Base-by-base conservation (phyloP, 2,888 invertebrate species). In the Gonocerus acuteangulatus region DNA sequence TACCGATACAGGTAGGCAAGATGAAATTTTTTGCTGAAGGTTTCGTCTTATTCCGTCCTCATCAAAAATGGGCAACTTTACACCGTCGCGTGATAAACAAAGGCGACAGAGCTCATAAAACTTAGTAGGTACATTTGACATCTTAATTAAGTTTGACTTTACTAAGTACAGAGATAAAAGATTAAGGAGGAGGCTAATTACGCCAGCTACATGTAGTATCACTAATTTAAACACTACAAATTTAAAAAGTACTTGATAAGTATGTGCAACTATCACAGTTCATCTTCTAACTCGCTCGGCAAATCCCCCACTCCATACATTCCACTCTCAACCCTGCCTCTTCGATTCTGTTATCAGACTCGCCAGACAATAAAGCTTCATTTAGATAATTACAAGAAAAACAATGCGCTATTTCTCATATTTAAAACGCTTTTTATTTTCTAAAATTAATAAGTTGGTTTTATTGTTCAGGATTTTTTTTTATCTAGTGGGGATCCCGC, bases 51-150 rank as follows among this genome's bases (percentile, higher is more conserved):
- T 78, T 78, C 82, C 84, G 79, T 83, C 83, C 79, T 83, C 83
- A 77, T 84, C 84, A 77, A 85, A 86, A 78, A 85, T 83, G 79
- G 83, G 82, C 78, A 84, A 80, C 79, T 82, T 83, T 79, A 81
- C 82, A 81, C 86, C 86, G 81, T 83, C 76, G 70, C 74, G 73
- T 79, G 88, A 87, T 84, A 90, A 86, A 84, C 89, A 90, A 83
- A 90, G 86, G 80, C 89, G 88, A 86, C 89, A 89, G 81, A 90
- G 85, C 84, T 87, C 87, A 82, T 87, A 87, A 82, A 88, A 89
- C 84, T 89, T 89, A 82, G 85, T 84, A 83, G 89, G 89, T 84
- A 89, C 86, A 83, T 85, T 85, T 85, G 86, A 87, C 89, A 89
- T 89, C 48, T 62, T 65, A 63, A 62, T 34, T 22, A 52, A 22